Evolutionary conservation across 2,888 invertebrate genomes (phyloP).

Genomic region (Polyommatus iphigenia): DNA sequence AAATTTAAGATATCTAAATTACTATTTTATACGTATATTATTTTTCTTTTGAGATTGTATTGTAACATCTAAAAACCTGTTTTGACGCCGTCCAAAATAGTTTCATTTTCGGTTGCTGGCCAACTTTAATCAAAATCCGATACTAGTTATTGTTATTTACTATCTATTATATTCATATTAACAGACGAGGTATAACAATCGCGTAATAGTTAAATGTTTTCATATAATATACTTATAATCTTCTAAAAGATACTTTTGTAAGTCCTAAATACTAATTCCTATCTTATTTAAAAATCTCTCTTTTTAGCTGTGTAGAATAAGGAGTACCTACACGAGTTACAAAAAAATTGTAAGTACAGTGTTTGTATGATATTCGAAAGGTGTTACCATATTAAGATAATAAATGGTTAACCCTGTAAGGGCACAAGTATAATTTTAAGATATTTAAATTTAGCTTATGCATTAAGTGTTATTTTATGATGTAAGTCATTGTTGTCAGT

Average conservation of each 20-base stretch:
- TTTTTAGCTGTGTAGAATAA: neutral
- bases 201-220: neutral
- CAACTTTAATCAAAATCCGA: neutral
- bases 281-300: neutral
- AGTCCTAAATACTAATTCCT: neutral
- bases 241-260: neutral
- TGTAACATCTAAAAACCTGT: conserved; percentile 10
- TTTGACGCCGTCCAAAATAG: conserved; percentile 26
- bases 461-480: conserved; percentile 26
- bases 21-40: neutral
- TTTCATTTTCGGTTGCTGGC: conserved; percentile 3
- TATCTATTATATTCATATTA: neutral
- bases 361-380: conserved; percentile 15
- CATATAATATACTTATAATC: neutral
- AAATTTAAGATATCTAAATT: neutral
- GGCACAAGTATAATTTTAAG: conserved; percentile 28
- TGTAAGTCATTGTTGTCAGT: conserved; percentile 28
- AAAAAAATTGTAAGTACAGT: neutral
- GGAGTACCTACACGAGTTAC: neutral
- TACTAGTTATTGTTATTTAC: neutral
- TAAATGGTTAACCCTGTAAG: conserved; percentile 30
- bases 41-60: neutral
- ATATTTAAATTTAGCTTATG: neutral
- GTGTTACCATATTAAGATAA: conserved; percentile 24
- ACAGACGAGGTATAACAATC: neutral